Conservation (phyloP, 2,888 invertebrate genomes). For the Meloe dianella region DNA sequence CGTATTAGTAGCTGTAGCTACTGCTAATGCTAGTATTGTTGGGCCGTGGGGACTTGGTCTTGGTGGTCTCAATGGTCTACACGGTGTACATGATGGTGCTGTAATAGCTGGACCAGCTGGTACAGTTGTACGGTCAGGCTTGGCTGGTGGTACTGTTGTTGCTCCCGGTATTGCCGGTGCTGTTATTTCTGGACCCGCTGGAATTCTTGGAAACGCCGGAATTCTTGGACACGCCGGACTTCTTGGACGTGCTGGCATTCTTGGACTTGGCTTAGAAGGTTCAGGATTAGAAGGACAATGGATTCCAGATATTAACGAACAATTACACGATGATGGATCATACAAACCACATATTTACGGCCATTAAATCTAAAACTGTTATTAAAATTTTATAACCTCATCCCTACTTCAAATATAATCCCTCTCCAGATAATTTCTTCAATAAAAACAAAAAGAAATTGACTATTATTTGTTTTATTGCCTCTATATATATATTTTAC, state of each 20-base stretch:
- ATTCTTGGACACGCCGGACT: slow-evolving; percentile 17
- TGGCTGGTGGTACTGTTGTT: slow-evolving; percentile 14
- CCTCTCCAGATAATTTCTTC: background rate
- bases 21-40: slow-evolving; percentile 22
- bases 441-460: slow-evolving; percentile 9
- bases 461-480: background rate
- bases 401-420: background rate
- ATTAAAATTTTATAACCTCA: background rate
- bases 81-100: slow-evolving; percentile 12
- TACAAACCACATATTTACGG: slow-evolving; percentile 46
- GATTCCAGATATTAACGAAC: slow-evolving; percentile 47
- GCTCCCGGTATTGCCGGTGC: slow-evolving; percentile 17
- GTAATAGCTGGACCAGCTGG: slow-evolving; percentile 26
- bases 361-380: slow-evolving; percentile 21
- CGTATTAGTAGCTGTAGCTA: slow-evolving; percentile 26
- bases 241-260: too few relatives aligned
- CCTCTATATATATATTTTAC: background rate
- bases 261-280: slow-evolving; percentile 19
- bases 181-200: slow-evolving; percentile 16
- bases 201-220: slow-evolving; percentile 19
- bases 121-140: slow-evolving; percentile 15
- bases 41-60: slow-evolving; percentile 16
- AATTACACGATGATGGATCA: slow-evolving; percentile 49
- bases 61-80: slow-evolving; percentile 7
- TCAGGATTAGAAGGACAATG: slow-evolving; percentile 45